Percentiles rank a stretch among this genome's conserved stretches.
Evolutionary conservation across 2,113 vertebrate species (phyloP).

Genomic region (Cyphomyrus discorhynchus): DNA sequence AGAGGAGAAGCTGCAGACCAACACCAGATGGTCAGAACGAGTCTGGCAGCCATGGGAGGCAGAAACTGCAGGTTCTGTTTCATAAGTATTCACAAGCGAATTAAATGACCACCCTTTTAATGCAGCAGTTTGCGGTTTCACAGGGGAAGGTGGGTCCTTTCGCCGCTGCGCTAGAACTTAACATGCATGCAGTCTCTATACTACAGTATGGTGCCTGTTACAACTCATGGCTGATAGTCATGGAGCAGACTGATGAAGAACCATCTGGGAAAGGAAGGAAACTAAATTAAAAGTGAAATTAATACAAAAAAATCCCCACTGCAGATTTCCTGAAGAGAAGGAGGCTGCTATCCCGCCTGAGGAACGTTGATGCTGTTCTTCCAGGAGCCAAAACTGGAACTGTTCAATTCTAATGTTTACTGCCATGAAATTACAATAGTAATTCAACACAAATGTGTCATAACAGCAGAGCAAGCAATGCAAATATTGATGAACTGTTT

Average conservation of each 20-base stretch:
- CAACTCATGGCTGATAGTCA: too few relatives aligned
- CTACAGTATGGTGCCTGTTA: neutral
- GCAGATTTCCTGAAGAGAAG: neutral
- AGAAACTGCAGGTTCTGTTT: neutral
- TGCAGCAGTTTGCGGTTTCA: neutral
- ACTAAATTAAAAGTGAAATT: neutral
- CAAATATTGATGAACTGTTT: too few relatives aligned
- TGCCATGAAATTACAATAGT: too few relatives aligned
- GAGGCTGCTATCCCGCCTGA: neutral
- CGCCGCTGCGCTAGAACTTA: too few relatives aligned
- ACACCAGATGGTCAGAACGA: neutral
- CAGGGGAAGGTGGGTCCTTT: neutral
- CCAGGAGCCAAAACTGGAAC: neutral
- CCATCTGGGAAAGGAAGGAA: neutral
- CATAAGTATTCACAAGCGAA: neutral
- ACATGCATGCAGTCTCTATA: neutral
- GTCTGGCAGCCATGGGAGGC: neutral
- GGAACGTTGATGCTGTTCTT: neutral
- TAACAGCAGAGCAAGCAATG: too few relatives aligned
- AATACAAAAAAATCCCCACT: neutral
- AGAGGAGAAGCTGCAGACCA: neutral
- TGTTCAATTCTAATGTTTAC: neutral
- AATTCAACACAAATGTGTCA: too few relatives aligned
- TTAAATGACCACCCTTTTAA: neutral
- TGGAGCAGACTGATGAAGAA: neutral